A percentile compares a stretch with the other conserved stretches of the same genome.
These are phyloP conservation scores for Sula dactylatra DNA, from an alignment of 2,113 vertebrate species.

Conservation along the genomic window DNA sequence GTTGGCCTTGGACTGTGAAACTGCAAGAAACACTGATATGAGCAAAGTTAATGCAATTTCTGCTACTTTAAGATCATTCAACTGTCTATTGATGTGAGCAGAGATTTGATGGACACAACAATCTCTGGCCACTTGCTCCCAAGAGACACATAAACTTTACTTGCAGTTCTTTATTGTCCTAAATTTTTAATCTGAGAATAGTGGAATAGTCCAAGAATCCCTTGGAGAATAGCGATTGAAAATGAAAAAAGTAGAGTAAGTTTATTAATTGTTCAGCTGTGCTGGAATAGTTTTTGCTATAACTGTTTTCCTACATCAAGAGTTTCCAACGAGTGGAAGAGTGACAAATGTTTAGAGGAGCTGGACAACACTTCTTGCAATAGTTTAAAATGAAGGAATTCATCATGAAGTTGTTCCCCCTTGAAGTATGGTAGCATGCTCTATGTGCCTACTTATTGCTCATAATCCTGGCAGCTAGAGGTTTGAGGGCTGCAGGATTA, in stretches of 20 bases:
- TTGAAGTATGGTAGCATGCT: not conserved
- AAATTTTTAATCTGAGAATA: constrained; percentile 58
- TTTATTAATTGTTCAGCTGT: constrained; percentile 45
- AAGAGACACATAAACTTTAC: constrained; percentile 52
- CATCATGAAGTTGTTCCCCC: not conserved
- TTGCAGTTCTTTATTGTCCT: constrained; percentile 62
- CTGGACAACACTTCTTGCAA: not conserved
- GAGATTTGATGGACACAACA: constrained; percentile 59
- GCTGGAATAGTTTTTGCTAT: not conserved
- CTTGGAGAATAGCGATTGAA: constrained; percentile 21
- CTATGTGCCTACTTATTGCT: not conserved
- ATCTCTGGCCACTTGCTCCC: constrained; percentile 59
- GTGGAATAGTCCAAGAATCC: not conserved
- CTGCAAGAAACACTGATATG: constrained; percentile 56
- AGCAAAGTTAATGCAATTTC: constrained; percentile 48
- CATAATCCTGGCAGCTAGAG: not conserved
- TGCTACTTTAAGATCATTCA: constrained; percentile 45
- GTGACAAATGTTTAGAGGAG: constrained; percentile 39
- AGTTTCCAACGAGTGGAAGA: constrained; percentile 33
- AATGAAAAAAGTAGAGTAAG: not conserved
- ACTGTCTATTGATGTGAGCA: constrained; percentile 43
- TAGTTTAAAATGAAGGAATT: constrained; percentile 54
- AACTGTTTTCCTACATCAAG: not conserved
- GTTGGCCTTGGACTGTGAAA: constrained; percentile 28
- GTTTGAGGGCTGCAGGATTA: not conserved